A percentile compares a stretch with the other conserved stretches of the same genome.
These are phyloP conservation scores for Muscina levida DNA, from an alignment of 2,888 invertebrate genomes.

Conservation along the genomic window DNA sequence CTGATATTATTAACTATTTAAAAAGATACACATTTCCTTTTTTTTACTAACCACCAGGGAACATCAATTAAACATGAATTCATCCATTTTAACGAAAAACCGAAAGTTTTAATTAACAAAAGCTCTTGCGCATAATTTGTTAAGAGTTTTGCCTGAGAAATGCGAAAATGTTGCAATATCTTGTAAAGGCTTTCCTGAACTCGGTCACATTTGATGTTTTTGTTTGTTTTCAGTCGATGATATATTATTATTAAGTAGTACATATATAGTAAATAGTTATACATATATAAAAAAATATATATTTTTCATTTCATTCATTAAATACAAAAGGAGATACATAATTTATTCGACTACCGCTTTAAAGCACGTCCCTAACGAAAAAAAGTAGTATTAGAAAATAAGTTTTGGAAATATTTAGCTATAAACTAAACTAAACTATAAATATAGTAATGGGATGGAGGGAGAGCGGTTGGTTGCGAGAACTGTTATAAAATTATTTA, in stretches of 20 bases:
- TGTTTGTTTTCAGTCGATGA: background rate
- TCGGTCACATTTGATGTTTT: background rate
- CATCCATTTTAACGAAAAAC: background rate
- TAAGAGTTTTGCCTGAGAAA: constrained; percentile 9
- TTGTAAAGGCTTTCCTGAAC: constrained; percentile 14
- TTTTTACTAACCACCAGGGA: background rate
- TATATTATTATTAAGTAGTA: constrained; percentile 3
- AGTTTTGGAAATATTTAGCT: constrained; percentile 1
- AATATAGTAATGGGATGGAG: constrained; percentile 34
- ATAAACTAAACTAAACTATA: constrained; percentile 21
- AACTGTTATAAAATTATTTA: constrained; percentile 14
- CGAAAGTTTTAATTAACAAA: background rate
- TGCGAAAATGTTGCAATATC: background rate
- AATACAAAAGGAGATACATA: constrained; percentile 5
- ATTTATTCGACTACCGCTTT: constrained; percentile 6
- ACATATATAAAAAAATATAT: constrained; percentile 32
- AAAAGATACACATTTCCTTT: too few species aligned
- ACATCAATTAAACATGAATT: background rate
- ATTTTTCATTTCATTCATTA: constrained; percentile 23
- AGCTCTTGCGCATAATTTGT: background rate
- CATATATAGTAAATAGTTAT: too few species aligned
- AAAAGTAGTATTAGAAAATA: constrained; percentile 10
- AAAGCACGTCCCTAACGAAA: constrained; percentile 7
- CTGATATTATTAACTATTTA: too few species aligned
- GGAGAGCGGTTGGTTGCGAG: constrained; percentile 15